Evolutionary conservation across 1,140 invertebrate genomes (phyloP).

Genomic region (Trichonephila clavipes): DNA sequence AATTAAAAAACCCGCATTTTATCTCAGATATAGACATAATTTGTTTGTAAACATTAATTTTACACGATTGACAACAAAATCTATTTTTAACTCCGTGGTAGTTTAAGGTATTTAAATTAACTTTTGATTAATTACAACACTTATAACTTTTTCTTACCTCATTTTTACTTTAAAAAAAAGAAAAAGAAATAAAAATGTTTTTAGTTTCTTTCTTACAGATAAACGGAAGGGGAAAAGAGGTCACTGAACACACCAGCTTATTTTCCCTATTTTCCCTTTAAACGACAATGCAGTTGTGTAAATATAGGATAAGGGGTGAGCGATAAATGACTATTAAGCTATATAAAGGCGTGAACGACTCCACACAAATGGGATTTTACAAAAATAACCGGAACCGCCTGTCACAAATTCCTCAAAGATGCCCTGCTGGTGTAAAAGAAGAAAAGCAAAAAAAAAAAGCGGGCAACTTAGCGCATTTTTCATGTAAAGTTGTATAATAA

Average conservation of each 20-base stretch:
- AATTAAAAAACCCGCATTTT: too few species aligned
- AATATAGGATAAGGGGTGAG: slow-evolving; percentile 21
- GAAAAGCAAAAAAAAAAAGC: too few species aligned
- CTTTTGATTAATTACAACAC: too few species aligned
- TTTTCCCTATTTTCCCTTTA: not conserved
- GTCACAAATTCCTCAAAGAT: slow-evolving; percentile 10
- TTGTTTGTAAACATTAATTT: too few species aligned
- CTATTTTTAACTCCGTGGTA: too few species aligned
- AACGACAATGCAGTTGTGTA: slow-evolving; percentile 12
- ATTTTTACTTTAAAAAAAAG: not conserved
- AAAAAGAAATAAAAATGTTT: not conserved
- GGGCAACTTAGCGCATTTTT: not conserved
- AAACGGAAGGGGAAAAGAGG: not conserved
- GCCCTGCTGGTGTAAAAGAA: not conserved
- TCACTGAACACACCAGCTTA: not conserved
- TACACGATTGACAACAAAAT: too few species aligned
- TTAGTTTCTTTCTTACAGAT: not conserved
- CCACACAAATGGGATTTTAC: not conserved
- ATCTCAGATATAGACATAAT: too few species aligned
- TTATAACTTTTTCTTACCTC: not conserved
- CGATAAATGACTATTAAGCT: slow-evolving; percentile 20
- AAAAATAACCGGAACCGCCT: slow-evolving; percentile 25
- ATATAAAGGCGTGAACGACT: not conserved
- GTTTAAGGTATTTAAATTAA: too few species aligned
- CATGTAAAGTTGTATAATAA: slow-evolving; percentile 10